phyloP scores from a whole-genome alignment of 2,888 invertebrate genomes.

The Miltochrista miniata region DNA sequence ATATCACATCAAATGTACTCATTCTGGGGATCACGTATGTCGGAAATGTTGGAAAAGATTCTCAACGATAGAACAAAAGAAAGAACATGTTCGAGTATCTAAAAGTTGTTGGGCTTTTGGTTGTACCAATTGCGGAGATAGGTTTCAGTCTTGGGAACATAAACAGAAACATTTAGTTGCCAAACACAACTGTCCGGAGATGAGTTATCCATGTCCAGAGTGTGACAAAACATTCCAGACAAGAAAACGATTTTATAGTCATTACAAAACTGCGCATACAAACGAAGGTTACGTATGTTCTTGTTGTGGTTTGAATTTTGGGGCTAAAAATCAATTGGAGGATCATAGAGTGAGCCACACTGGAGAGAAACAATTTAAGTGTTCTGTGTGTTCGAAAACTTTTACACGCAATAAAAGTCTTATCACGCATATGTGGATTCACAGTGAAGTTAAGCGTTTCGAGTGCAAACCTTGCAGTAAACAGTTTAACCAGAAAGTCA shows the following conservation, averaged over 20 bases:
- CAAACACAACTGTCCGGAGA: conserved; percentile 50
- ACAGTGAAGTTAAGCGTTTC: conserved; percentile 64
- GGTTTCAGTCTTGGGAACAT: conserved; percentile 67
- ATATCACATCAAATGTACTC: conserved; percentile 62
- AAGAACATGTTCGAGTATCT: conserved; percentile 52
- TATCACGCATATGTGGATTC: conserved; percentile 70
- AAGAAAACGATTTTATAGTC: conserved; percentile 60
- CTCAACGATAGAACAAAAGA: conserved; percentile 50
- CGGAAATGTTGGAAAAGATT: conserved; percentile 69
- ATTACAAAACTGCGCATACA: conserved; percentile 61
- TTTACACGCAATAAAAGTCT: conserved; percentile 77
- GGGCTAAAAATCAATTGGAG: conserved; percentile 50
- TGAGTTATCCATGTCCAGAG: conserved; percentile 60
- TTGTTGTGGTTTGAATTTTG: conserved; percentile 62
- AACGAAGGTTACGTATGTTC: conserved; percentile 58
- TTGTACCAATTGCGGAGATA: conserved; percentile 62
- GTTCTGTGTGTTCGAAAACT: conserved; percentile 72
- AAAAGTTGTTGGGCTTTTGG: conserved; percentile 62
- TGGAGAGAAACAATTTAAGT: conserved; percentile 70
- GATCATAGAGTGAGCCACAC: conserved; percentile 77
- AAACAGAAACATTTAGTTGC: conserved; percentile 61
- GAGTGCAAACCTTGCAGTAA: conserved; percentile 61
- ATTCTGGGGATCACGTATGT: conserved; percentile 57
- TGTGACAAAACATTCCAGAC: conserved; percentile 52
- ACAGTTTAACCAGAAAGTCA: conserved; percentile 69